Conservation (phyloP, 2,888 invertebrate species). For the Drepana falcataria region DNA sequence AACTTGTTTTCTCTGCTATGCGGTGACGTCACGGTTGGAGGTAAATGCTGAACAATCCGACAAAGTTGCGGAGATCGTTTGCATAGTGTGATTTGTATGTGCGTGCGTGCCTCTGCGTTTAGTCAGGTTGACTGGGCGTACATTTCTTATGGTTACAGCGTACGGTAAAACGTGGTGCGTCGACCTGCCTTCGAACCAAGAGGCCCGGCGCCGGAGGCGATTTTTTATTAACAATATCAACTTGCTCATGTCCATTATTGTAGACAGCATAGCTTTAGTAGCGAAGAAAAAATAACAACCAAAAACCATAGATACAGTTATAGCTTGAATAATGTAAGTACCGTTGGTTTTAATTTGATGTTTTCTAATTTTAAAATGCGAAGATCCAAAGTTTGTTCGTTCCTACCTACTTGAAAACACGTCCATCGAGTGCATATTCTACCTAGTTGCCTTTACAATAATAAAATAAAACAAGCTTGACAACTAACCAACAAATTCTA, state of each 20-base stretch:
- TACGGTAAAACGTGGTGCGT: conserved; percentile 69
- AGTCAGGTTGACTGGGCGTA: conserved; percentile 54
- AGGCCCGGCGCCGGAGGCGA: conserved; percentile 49
- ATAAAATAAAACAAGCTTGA: no score
- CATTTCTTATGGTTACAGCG: conserved; percentile 63
- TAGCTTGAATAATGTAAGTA: not conserved
- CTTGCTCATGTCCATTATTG: conserved; percentile 32
- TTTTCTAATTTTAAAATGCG: not conserved
- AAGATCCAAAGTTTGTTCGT: no score
- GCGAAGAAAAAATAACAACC: not conserved
- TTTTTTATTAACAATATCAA: conserved; percentile 46
- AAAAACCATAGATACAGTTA: not conserved
- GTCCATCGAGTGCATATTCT: no score
- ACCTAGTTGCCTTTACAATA: no score
- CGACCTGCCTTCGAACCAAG: conserved; percentile 74
- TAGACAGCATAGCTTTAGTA: conserved; percentile 7
- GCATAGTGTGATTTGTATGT: conserved; percentile 41
- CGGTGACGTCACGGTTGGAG: conserved; percentile 61
- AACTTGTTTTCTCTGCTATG: conserved; percentile 60
- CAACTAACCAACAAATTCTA: no score
- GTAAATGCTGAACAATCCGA: conserved; percentile 45
- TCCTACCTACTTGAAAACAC: no score
- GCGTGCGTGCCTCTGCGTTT: conserved; percentile 42
- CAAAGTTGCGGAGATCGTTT: conserved; percentile 43
- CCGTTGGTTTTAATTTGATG: not conserved